Conservation (phyloP, 2,113 vertebrate species). For the Petrocephalus zakoni region DNA sequence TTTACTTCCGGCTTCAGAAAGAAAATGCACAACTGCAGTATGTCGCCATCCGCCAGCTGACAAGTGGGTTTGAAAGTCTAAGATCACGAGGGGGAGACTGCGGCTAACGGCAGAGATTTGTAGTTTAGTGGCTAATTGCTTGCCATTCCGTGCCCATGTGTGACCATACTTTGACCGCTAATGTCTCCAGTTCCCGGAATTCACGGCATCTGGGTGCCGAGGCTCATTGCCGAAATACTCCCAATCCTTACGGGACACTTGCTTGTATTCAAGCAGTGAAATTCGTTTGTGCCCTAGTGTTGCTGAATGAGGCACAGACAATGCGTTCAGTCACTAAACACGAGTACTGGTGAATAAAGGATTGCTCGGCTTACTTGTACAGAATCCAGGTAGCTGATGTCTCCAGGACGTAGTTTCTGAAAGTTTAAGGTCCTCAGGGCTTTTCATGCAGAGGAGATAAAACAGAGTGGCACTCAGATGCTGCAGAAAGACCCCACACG, state of each 20-base stretch:
- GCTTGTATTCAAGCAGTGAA: neutral
- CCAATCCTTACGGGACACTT: neutral
- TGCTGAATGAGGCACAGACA: neutral
- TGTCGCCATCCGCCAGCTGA: neutral
- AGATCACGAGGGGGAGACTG: neutral
- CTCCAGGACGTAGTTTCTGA: slow-evolving; percentile 63
- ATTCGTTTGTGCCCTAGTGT: neutral
- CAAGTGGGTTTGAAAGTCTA: neutral
- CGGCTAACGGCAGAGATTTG: neutral
- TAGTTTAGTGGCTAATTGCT: neutral
- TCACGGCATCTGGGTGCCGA: neutral
- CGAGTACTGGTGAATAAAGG: neutral
- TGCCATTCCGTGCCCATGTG: neutral
- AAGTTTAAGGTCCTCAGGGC: slow-evolving; percentile 77
- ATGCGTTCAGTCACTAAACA: neutral
- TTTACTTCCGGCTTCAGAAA: neutral
- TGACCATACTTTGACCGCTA: neutral
- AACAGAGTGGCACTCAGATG: neutral
- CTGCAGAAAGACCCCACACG: neutral
- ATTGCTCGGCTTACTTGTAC: slow-evolving; percentile 58
- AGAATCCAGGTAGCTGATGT: slow-evolving; percentile 57
- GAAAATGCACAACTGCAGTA: neutral
- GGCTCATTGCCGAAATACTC: neutral
- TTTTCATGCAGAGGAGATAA: slow-evolving; percentile 28
- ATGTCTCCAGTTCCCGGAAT: neutral